phyloP scores from a whole-genome alignment of 2,113 vertebrate genomes.

The Microtus richardsoni region DNA sequence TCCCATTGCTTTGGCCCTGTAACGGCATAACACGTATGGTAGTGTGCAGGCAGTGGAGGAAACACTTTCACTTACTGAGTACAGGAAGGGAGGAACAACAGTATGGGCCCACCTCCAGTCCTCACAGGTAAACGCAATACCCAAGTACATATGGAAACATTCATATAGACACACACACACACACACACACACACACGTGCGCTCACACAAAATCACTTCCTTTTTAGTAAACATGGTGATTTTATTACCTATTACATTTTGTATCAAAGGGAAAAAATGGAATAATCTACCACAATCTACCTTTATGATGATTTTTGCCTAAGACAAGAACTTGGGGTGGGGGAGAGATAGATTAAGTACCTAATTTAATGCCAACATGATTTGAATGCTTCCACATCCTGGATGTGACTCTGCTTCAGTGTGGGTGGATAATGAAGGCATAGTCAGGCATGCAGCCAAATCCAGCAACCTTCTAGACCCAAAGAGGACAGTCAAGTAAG shows the following conservation, averaged over 20 bases:
- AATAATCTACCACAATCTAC: not conserved
- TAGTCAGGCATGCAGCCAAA: not conserved
- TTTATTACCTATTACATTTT: not conserved
- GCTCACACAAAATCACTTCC: not conserved
- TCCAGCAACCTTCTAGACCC: not conserved
- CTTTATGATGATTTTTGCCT: constrained; percentile 3
- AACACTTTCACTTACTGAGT: not conserved
- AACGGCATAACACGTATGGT: too few species aligned
- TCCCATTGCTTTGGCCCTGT: not conserved
- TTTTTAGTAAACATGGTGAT: not conserved
- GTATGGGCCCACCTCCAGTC: too few species aligned
- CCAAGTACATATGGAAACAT: not conserved
- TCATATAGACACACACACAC: not conserved
- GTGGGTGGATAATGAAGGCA: not conserved
- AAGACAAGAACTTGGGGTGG: not conserved
- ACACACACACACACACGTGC: not conserved
- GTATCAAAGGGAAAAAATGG: not conserved
- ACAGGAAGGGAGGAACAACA: not conserved
- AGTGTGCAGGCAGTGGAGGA: not conserved
- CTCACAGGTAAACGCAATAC: not conserved
- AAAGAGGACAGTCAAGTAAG: not conserved
- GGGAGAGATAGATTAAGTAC: not conserved
- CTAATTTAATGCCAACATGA: not conserved
- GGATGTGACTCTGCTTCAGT: not conserved
- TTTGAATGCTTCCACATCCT: not conserved